Percentiles rank a stretch among this genome's conserved stretches.
These are phyloP conservation scores for Eurystomus glaucurus DNA, from an alignment of 2,797 vertebrate species.

Conservation along the genomic window DNA sequence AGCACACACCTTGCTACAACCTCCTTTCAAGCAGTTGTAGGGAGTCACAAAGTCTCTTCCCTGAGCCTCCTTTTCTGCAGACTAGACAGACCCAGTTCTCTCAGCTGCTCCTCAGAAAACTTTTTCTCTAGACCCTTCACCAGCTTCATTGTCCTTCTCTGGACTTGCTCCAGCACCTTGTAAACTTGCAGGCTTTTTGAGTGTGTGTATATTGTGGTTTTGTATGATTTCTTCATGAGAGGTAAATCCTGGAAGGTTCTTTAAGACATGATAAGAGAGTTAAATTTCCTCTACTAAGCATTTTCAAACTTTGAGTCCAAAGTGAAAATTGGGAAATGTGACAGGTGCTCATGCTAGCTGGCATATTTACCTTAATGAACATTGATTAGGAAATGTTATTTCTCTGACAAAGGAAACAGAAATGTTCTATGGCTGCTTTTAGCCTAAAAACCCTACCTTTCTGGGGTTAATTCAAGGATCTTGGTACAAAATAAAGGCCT, in stretches of 20 bases:
- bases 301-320: not conserved
- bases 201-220: fast-evolving
- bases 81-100: too few species aligned
- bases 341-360: not conserved
- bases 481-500: not conserved
- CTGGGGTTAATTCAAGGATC: not conserved
- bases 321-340: not conserved
- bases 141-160: too few species aligned
- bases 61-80: too few species aligned
- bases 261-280: not conserved
- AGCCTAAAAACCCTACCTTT: not conserved
- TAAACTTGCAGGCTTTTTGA: not conserved
- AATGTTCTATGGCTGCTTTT: not conserved
- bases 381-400: not conserved
- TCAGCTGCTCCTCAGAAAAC: too few species aligned
- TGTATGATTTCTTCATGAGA: not conserved
- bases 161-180: too few species aligned
- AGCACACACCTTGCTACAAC: too few species aligned
- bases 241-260: not conserved
- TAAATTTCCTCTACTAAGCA: not conserved
- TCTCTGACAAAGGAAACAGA: not conserved
- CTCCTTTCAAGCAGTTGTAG: too few species aligned
- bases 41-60: too few species aligned
- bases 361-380: not conserved
- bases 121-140: too few species aligned